These are phyloP conservation scores for Choristoneura fumiferana DNA, from an alignment of 1,140 invertebrate genomes.

Conservation along the genomic window DNA sequence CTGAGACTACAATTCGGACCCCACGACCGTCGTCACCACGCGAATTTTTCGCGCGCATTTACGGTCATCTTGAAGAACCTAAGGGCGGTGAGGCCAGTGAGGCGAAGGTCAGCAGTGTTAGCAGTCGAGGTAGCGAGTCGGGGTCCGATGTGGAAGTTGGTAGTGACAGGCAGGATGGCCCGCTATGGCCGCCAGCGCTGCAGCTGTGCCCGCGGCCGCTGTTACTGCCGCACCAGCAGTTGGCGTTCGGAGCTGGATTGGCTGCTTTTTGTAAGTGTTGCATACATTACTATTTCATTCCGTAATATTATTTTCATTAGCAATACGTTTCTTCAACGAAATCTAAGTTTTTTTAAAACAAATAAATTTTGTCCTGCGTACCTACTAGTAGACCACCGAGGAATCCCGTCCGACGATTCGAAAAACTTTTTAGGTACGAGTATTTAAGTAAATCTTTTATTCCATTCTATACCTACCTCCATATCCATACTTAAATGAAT, in stretches of 20 bases:
- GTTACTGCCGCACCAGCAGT: constrained; percentile 60
- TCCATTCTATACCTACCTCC: too few relatives aligned
- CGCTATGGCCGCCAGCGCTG: constrained; percentile 55
- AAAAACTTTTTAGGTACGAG: too few relatives aligned
- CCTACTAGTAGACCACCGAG: too few relatives aligned
- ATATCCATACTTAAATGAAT: too few relatives aligned
- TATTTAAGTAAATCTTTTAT: too few relatives aligned
- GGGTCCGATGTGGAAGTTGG: constrained; percentile 73
- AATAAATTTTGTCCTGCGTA: too few relatives aligned
- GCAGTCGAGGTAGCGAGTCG: constrained; percentile 53
- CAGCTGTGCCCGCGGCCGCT: constrained; percentile 61
- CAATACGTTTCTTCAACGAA: too few relatives aligned
- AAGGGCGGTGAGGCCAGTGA: constrained; percentile 27
- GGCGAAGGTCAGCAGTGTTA: constrained; percentile 24
- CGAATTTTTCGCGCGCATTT: constrained; percentile 83
- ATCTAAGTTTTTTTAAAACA: too few relatives aligned
- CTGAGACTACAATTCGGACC: constrained; percentile 35
- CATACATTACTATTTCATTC: too few relatives aligned
- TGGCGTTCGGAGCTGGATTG: constrained; percentile 80
- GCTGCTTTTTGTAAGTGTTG: constrained; percentile 82
- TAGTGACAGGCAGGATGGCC: constrained; percentile 31
- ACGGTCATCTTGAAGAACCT: constrained; percentile 80
- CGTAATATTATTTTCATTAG: too few relatives aligned
- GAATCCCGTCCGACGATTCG: too few relatives aligned
- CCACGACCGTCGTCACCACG: constrained; percentile 81